phyloP scores from a whole-genome alignment of 2,113 vertebrate genomes.

The Leptobrachium ailaonicum region DNA sequence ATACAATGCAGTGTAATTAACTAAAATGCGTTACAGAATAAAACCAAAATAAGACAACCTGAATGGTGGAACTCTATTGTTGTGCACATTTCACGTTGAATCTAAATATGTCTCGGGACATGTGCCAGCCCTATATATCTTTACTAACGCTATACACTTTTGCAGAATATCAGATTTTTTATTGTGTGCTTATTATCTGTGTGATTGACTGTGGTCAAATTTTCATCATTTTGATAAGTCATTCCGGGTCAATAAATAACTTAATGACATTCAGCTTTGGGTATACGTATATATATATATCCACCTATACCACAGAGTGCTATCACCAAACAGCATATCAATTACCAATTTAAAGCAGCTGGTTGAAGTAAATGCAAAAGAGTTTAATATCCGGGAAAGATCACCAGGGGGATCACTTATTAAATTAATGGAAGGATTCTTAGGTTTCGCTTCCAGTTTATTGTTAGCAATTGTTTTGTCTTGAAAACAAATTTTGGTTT shows the following conservation, averaged over 20 bases:
- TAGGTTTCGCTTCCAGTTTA: conserved; percentile 63
- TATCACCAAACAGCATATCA: conserved; percentile 59
- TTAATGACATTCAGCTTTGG: conserved; percentile 12
- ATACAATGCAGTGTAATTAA: too few relatives aligned
- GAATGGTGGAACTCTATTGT: too few relatives aligned
- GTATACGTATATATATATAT: conserved; percentile 1
- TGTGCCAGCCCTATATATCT: too few relatives aligned
- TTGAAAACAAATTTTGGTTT: conserved; percentile 63
- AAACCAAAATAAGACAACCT: too few relatives aligned
- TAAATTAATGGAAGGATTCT: conserved; percentile 66
- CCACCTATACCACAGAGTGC: conserved; percentile 52
- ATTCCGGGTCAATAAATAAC: conserved; percentile 15
- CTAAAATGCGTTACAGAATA: too few relatives aligned
- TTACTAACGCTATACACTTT: too few relatives aligned
- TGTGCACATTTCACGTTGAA: too few relatives aligned
- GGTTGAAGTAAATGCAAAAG: conserved; percentile 59
- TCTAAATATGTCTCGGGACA: too few relatives aligned
- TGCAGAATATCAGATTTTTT: too few relatives aligned
- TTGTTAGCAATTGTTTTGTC: conserved; percentile 65
- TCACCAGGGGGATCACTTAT: conserved; percentile 65
- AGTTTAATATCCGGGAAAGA: conserved; percentile 68
- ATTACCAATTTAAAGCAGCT: conserved; percentile 67
- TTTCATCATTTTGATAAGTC: not conserved
- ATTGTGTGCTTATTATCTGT: too few relatives aligned
- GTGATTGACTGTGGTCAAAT: too few relatives aligned